Evolutionary conservation across 2,888 invertebrate species (phyloP).

Genomic region (Cheilosia impressa): DNA sequence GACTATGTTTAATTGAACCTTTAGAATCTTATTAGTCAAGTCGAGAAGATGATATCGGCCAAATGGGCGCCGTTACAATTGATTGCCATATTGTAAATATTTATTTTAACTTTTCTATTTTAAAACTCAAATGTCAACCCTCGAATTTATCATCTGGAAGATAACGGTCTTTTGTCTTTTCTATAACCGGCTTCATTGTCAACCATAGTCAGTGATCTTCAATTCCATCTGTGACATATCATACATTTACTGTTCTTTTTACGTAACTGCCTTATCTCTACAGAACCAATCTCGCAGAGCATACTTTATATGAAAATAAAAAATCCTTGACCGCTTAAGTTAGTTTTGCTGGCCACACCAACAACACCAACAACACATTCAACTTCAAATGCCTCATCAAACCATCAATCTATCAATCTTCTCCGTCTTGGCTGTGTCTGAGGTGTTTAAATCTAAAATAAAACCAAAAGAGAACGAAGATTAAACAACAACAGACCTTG

Average conservation of each 20-base stretch:
- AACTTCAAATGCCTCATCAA: slow-evolving; percentile 29
- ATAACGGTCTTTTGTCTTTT: no score
- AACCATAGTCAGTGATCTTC: no score
- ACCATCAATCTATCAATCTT: slow-evolving; percentile 49
- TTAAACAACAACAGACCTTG: slow-evolving; percentile 59
- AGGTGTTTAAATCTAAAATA: slow-evolving; percentile 17
- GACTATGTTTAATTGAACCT: no score
- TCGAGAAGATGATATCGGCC: no score
- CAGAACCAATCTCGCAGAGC: slow-evolving; percentile 5
- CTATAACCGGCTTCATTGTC: no score
- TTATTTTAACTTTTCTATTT: no score
- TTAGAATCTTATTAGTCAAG: no score
- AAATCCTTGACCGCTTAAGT: slow-evolving; percentile 58
- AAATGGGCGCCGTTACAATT: no score
- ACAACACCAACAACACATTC: slow-evolving; percentile 18
- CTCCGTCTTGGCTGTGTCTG: slow-evolving; percentile 14
- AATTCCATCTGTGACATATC: no score
- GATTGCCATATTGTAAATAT: no score
- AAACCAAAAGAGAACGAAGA: slow-evolving; percentile 32
- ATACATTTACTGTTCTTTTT: not conserved
- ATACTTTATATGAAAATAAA: not conserved
- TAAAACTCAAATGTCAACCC: no score
- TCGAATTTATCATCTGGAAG: no score
- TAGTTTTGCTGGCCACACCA: slow-evolving; percentile 15
- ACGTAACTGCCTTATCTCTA: not conserved